Evolutionary conservation across 2,797 vertebrate genomes (phyloP), one percentile per base, ranked within the genome.

Genomic region (Sebastiscus tertius): DNA sequence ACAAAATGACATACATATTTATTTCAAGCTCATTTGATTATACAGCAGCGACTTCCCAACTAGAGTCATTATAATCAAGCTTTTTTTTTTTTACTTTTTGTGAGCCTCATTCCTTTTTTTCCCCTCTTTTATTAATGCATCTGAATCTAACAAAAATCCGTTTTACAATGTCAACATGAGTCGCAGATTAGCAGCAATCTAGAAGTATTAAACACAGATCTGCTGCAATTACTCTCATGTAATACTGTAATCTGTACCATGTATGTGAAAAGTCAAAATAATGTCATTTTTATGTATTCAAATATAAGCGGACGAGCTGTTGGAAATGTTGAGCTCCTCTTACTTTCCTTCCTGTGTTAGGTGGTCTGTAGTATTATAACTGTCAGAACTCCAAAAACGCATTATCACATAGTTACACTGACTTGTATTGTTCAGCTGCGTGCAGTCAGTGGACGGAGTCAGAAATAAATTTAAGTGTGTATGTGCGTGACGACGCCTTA

Each of bases 401-500:
- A 78, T 77, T 26, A 75, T 79, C 58, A 73, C 70, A 55, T 13
- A 4, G 61, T 59, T 46, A 71, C 59, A 64, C 26, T 27, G 62
- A 60, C 59, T 71, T 46, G 33, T 67, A 76, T 56, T 69, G 49
- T 61, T 79, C 59, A 54, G 22, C 66, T 34, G 69, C 5, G 4
- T 58, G 55, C 59, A 73, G 62, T 54, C 80, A 13, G 73, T 49
- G 74, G 77, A 80, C 72, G 62, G 78, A 81, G 70, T 72, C 72
- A 67, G 58, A 81, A 52, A 39, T 33, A 33, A 82, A 87, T 89
- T 60, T 80, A 86, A 66, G 52, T 56, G 73, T 22, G 58, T 60
- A 52, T n/a, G 55, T 83, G 85, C n/a, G 42, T 72, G 72, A 80
- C 56, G 3, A 4, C 18, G 31, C 54, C 55, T 52, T 56, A 75